Evolutionary conservation across 2,797 vertebrate genomes (phyloP).

Genomic region (Chiloscyllium punctatum): DNA sequence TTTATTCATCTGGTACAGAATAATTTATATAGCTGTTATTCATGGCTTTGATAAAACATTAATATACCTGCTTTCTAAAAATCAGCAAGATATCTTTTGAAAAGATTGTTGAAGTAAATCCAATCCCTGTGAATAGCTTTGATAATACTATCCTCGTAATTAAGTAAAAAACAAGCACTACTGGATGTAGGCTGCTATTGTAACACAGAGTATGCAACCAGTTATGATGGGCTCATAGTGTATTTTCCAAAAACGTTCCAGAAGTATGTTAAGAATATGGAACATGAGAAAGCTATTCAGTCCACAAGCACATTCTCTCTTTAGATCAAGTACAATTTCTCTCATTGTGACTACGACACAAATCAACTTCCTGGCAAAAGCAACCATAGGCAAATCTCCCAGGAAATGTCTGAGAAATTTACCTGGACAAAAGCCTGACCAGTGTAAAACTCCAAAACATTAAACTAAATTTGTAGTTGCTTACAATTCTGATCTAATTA

Average conservation of each 20-base stretch:
- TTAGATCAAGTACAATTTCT: background rate
- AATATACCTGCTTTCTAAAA: background rate
- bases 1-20: background rate
- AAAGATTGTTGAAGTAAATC: background rate
- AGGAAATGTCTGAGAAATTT: background rate
- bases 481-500: constrained; percentile 26
- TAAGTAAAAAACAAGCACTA: background rate
- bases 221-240: background rate
- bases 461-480: background rate
- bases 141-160: too few species aligned
- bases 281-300: background rate
- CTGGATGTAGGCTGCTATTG: background rate
- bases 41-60: background rate
- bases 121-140: background rate
- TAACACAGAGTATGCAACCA: background rate
- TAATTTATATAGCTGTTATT: background rate
- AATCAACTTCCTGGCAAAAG: background rate
- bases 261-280: background rate
- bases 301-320: background rate
- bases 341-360: background rate
- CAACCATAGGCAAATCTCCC: background rate
- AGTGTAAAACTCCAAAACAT: background rate
- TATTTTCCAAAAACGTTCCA: background rate
- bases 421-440: background rate
- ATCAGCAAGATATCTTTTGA: background rate